Conservation (phyloP, 2,797 vertebrate genomes). For the Gymnopithys bicolor region DNA sequence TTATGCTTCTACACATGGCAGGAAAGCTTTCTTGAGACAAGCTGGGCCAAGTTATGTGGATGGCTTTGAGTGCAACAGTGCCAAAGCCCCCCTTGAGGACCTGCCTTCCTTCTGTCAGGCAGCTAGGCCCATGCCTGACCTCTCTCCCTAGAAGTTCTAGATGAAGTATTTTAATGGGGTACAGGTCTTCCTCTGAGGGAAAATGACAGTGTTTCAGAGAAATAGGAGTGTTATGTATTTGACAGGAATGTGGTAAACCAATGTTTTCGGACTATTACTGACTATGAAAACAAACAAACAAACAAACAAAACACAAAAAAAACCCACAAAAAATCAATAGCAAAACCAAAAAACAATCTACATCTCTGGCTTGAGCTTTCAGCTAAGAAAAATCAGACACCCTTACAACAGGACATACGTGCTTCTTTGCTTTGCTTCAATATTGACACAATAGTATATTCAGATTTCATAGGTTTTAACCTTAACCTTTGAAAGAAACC, state of each 20-base stretch:
- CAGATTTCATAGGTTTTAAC: slow-evolving; percentile 40
- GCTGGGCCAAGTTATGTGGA: accelerated
- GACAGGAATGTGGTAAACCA: background rate
- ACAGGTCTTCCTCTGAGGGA: background rate
- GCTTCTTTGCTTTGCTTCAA: background rate
- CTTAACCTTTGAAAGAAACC: slow-evolving; percentile 30
- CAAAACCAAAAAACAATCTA: background rate
- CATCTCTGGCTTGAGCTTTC: background rate
- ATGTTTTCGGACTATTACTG: background rate
- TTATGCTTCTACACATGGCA: background rate
- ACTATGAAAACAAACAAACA: background rate
- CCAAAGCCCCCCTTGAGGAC: background rate
- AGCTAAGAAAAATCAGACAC: background rate
- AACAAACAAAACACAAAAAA: background rate
- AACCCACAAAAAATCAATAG: background rate
- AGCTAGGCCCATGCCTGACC: background rate
- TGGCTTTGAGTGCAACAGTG: background rate
- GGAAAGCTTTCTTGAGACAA: background rate
- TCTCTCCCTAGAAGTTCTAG: background rate
- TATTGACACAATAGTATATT: background rate
- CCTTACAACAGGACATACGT: background rate
- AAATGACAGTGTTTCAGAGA: background rate
- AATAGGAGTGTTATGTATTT: background rate
- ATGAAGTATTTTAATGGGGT: background rate
- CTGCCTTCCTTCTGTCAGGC: background rate